Evolutionary conservation across 2,888 invertebrate species (phyloP).

Genomic region (Oligia strigilis): DNA sequence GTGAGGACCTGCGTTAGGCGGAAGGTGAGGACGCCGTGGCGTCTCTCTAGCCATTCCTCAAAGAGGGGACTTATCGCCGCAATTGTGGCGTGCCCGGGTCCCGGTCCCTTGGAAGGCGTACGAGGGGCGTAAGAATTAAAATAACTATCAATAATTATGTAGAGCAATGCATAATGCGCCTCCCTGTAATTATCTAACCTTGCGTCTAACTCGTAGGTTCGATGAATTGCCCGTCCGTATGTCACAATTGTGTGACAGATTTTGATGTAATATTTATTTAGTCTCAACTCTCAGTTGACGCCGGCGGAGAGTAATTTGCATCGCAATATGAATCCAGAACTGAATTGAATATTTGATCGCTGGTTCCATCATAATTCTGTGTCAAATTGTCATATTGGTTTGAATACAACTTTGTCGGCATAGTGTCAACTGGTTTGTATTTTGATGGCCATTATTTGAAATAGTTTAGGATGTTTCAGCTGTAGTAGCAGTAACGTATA

Average conservation of each 20-base stretch:
- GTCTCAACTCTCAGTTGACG: slow-evolving; percentile 77
- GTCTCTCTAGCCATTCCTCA: no score
- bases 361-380: slow-evolving; percentile 20
- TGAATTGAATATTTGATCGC: slow-evolving; percentile 54
- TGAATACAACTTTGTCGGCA: not conserved
- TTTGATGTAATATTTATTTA: slow-evolving; percentile 78
- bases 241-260: slow-evolving; percentile 64
- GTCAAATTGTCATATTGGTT: slow-evolving; percentile 25
- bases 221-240: slow-evolving; percentile 45
- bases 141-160: not conserved
- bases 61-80: no score
- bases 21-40: no score
- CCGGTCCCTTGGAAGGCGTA: no score
- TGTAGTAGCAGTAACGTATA: not conserved
- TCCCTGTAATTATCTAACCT: no score
- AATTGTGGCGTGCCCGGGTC: no score
- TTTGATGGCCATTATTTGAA: not conserved
- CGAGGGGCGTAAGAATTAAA: no score
- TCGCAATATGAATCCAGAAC: slow-evolving; percentile 63
- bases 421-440: not conserved
- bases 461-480: not conserved
- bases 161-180: not conserved
- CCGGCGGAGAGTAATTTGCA: slow-evolving; percentile 71
- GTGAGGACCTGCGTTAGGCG: no score
- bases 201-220: not conserved